These are phyloP conservation scores for Catostomus latipinnis DNA, from an alignment of 2,797 vertebrate species.

Conservation along the genomic window DNA sequence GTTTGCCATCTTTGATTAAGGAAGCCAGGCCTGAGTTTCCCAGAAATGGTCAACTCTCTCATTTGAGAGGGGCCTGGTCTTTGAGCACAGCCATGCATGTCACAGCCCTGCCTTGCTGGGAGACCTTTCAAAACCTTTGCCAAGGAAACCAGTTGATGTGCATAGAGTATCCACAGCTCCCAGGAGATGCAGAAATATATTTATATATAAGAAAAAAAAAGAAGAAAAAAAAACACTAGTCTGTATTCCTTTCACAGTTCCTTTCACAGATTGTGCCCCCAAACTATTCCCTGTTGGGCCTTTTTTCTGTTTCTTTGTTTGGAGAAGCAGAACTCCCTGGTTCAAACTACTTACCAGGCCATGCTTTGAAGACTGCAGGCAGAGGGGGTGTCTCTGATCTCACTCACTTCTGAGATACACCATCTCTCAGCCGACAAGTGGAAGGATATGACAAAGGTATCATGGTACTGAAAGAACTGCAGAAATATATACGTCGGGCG, in stretches of 20 bases:
- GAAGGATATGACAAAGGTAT: slow-evolving; percentile 24
- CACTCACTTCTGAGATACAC: slow-evolving; percentile 68
- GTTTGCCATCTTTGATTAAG: slow-evolving; percentile 46
- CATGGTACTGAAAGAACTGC: slow-evolving; percentile 10
- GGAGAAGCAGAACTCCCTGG: slow-evolving; percentile 71
- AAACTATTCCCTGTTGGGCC: slow-evolving; percentile 61
- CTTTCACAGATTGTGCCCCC: slow-evolving; percentile 44
- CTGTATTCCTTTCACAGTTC: slow-evolving; percentile 56
- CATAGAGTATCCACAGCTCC: slow-evolving; percentile 26
- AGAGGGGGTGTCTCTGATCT: slow-evolving; percentile 73
- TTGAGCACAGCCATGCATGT: slow-evolving; percentile 18
- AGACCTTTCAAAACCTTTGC: slow-evolving; percentile 38
- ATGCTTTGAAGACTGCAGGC: slow-evolving; percentile 75
- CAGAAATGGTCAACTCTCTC: slow-evolving; percentile 24
- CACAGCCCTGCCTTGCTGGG: slow-evolving; percentile 16
- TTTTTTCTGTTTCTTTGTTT: slow-evolving; percentile 46
- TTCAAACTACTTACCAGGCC: slow-evolving; percentile 71
- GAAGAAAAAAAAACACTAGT: slow-evolving; percentile 47
- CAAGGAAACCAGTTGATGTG: slow-evolving; percentile 44
- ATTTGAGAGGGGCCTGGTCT: slow-evolving; percentile 40
- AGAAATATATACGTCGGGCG: slow-evolving; percentile 8
- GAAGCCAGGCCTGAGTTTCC: slow-evolving; percentile 35
- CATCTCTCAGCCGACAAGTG: slow-evolving; percentile 36
- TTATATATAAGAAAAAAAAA: slow-evolving; percentile 38
- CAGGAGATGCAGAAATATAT: slow-evolving; percentile 19